Evolutionary conservation across 1,140 invertebrate genomes (phyloP).

Genomic region (Schlechtendalia chinensis): DNA sequence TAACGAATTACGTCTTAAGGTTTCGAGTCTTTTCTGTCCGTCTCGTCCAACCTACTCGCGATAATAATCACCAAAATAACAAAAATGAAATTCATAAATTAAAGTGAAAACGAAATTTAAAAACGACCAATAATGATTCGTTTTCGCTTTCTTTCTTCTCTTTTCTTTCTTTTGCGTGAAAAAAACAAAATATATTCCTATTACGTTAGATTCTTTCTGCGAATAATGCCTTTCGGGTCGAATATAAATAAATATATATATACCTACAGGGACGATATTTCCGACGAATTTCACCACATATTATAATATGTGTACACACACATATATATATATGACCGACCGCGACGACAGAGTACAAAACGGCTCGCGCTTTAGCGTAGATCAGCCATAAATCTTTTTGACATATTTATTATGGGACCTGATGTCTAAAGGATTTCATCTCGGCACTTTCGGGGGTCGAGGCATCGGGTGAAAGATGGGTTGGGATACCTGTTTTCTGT

Average conservation of each 20-base stretch:
- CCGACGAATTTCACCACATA: neutral
- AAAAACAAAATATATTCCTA: too few relatives aligned
- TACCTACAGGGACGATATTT: too few relatives aligned
- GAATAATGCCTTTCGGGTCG: neutral
- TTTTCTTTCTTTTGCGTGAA: too few relatives aligned
- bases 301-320: too few relatives aligned
- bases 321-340: neutral
- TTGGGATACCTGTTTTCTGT: neutral
- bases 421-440: constrained; percentile 42
- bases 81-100: neutral
- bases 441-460: constrained; percentile 16
- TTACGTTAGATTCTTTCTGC: too few relatives aligned
- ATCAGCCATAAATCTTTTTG: constrained; percentile 46
- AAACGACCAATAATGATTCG: neutral
- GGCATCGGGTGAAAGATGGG: neutral
- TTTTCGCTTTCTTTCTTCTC: too few relatives aligned
- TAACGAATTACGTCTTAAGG: constrained; percentile 8
- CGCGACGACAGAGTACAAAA: constrained; percentile 20
- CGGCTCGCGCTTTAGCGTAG: constrained; percentile 3
- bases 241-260: neutral
- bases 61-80: neutral
- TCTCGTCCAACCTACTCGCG: neutral
- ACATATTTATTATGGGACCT: constrained; percentile 40
- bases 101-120: neutral
- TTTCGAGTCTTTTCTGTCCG: neutral